Evolutionary conservation across 2,113 vertebrate species (phyloP).

Genomic region (Plectropomus leopardus): DNA sequence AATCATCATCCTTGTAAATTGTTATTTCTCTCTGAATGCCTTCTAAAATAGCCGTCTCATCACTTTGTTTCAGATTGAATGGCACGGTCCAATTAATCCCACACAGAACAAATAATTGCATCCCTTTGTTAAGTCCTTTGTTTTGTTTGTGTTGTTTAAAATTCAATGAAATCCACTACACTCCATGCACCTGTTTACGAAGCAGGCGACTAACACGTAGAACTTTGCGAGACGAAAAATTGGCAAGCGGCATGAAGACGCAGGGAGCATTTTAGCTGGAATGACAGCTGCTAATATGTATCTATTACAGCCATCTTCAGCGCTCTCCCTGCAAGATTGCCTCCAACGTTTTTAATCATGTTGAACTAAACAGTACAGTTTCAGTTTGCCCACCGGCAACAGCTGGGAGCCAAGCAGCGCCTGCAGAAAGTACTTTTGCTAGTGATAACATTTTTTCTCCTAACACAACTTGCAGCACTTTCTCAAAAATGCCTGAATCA

Average conservation of each 20-base stretch:
- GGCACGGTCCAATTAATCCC: conserved; percentile 56
- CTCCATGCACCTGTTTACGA: conserved; percentile 30
- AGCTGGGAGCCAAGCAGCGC: conserved; percentile 51
- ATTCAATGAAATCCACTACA: conserved; percentile 30
- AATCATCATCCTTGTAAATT: conserved; percentile 59
- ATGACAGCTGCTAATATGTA: conserved; percentile 55
- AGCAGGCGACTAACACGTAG: background rate
- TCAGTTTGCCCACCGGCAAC: conserved; percentile 61
- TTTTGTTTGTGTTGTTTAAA: conserved; percentile 32
- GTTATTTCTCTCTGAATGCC: conserved; percentile 55
- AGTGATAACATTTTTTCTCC: conserved; percentile 19
- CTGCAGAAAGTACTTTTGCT: conserved; percentile 58
- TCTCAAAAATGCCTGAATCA: conserved; percentile 29
- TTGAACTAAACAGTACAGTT: conserved; percentile 63
- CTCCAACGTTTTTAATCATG: conserved; percentile 68
- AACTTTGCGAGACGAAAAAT: conserved; percentile 2
- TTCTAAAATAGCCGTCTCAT: conserved; percentile 26
- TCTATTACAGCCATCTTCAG: conserved; percentile 27
- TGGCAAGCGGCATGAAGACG: conserved; percentile 1
- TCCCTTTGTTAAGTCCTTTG: conserved; percentile 41
- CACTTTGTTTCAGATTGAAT: conserved; percentile 58
- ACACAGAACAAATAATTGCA: conserved; percentile 57
- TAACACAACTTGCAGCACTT: conserved; percentile 38
- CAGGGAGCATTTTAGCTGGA: conserved; percentile 15
- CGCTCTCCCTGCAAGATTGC: conserved; percentile 50